Conservation (phyloP, 2,797 vertebrate genomes). For the Tauraco hartlaubi region DNA sequence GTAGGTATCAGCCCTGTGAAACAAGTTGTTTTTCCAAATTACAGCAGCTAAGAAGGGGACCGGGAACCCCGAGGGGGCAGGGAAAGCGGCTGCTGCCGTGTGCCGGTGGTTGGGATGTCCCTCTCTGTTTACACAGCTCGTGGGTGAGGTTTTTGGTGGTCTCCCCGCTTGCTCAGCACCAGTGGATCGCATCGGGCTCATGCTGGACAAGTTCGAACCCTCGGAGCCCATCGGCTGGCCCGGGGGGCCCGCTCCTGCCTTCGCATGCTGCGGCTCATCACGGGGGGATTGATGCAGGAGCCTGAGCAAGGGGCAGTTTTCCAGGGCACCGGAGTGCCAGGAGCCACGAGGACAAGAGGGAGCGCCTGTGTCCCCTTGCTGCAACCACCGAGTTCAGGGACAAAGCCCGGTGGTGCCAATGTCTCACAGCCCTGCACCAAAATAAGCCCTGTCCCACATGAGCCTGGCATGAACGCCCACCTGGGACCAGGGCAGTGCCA, state of each 20-base stretch:
- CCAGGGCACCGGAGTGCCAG: rapidly evolving
- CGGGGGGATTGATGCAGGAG: too few relatives aligned
- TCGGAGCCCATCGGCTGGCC: neutral
- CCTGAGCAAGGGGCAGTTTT: neutral
- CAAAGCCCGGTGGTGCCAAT: rapidly evolving
- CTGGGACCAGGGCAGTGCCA: too few relatives aligned
- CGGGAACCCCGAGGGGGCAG: neutral
- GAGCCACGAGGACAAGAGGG: neutral
- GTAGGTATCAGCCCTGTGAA: rapidly evolving
- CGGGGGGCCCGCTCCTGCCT: neutral
- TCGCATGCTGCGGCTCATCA: too few relatives aligned
- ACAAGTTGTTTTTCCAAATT: neutral
- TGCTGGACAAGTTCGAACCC: neutral
- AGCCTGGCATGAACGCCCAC: neutral
- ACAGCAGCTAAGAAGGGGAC: too few relatives aligned
- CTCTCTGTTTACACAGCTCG: neutral
- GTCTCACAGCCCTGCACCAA: neutral
- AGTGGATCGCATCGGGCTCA: rapidly evolving
- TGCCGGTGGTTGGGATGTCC: neutral
- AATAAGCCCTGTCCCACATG: rapidly evolving
- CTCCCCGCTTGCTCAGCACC: neutral
- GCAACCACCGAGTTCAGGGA: neutral
- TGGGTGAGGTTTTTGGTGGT: too few relatives aligned
- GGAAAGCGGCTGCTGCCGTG: neutral
- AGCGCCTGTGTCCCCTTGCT: too few relatives aligned